These are phyloP conservation scores for Tenebrosternarchus preto DNA, from an alignment of 2,113 vertebrate species.

Conservation along the genomic window DNA sequence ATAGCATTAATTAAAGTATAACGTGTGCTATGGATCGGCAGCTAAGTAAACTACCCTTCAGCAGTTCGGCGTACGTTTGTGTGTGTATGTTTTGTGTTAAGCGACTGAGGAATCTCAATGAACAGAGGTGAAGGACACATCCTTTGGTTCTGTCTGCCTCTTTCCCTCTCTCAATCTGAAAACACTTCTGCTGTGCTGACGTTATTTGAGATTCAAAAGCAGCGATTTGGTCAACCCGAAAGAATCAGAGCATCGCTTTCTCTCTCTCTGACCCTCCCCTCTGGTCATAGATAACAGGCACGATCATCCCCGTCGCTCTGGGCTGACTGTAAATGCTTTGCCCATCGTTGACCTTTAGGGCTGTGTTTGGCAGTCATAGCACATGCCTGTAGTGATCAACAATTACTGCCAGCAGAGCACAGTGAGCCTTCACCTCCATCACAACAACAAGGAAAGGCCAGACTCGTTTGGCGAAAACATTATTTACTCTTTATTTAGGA, in stretches of 20 bases:
- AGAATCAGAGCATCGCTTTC: no score
- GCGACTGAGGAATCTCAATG: neutral
- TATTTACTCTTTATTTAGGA: neutral
- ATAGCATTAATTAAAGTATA: no score
- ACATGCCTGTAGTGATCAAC: conserved; percentile 20
- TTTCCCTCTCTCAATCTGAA: neutral
- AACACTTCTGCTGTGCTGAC: conserved; percentile 4
- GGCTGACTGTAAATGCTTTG: conserved; percentile 39
- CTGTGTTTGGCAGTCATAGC: conserved; percentile 35
- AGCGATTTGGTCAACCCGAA: neutral
- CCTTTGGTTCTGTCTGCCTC: conserved; percentile 15
- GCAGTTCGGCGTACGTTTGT: neutral
- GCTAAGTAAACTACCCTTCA: no score
- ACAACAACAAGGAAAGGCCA: neutral
- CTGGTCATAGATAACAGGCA: conserved; percentile 24
- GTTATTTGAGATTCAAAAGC: conserved; percentile 40
- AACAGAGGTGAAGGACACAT: conserved; percentile 22
- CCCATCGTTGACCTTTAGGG: conserved; percentile 37
- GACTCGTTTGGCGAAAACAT: neutral
- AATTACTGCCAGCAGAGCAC: conserved; percentile 20
- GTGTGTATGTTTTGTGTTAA: conserved; percentile 8
- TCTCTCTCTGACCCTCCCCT: conserved; percentile 9
- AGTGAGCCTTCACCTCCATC: conserved; percentile 12
- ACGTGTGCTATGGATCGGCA: no score
- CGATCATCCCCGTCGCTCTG: conserved; percentile 32